A percentile compares a stretch with the other conserved stretches of the same genome.
Evolutionary conservation across 2,888 invertebrate genomes (phyloP).

Genomic region (Eupithecia subumbrata): DNA sequence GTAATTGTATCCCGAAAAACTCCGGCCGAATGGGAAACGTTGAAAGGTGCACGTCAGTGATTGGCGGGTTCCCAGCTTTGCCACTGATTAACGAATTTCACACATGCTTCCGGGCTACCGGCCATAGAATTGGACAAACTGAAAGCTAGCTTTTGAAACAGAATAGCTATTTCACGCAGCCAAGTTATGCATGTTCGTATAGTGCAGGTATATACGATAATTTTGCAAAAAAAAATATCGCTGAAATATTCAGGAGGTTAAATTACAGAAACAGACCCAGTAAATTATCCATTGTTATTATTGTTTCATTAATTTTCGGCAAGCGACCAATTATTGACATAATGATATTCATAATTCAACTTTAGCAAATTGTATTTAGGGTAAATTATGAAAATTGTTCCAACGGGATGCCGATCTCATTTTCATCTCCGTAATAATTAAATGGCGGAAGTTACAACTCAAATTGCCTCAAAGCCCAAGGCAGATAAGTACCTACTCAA

Average conservation of each 20-base stretch:
- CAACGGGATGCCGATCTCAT: constrained; percentile 10
- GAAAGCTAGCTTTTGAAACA: background rate
- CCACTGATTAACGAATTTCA: constrained; percentile 67
- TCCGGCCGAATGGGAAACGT: constrained; percentile 43
- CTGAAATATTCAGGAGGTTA: background rate
- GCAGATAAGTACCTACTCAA: constrained; percentile 53
- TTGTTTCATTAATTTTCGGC: constrained; percentile 4
- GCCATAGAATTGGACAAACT: background rate
- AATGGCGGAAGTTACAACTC: constrained; percentile 29
- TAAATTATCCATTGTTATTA: constrained; percentile 2
- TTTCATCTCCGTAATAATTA: constrained; percentile 25
- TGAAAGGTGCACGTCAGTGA: constrained; percentile 59
- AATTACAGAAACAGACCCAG: background rate
- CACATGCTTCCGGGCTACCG: constrained; percentile 52
- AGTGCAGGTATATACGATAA: too few relatives aligned
- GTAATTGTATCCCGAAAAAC: constrained; percentile 43
- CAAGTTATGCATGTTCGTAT: background rate
- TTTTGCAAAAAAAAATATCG: too few relatives aligned
- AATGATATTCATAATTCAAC: constrained; percentile 7
- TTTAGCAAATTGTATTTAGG: constrained; percentile 3
- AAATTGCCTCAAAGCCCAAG: constrained; percentile 47
- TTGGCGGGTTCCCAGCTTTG: constrained; percentile 57
- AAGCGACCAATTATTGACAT: constrained; percentile 10
- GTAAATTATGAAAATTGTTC: constrained; percentile 12
- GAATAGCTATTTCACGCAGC: background rate